Conservation (phyloP, 2,888 invertebrate species). For the Coenonympha arcania region DNA sequence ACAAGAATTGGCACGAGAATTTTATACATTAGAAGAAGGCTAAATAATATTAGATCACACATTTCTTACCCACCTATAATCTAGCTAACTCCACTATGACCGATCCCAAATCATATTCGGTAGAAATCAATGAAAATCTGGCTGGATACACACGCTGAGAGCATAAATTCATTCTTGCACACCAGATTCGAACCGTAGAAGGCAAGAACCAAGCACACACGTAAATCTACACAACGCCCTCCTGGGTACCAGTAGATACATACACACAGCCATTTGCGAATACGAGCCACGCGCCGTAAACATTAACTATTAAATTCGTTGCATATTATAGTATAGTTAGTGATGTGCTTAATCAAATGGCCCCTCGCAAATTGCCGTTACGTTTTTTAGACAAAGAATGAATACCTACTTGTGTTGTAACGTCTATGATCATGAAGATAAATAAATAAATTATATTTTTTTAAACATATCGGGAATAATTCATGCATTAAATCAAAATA, state of each 20-base stretch:
- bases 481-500: too few species aligned
- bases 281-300: constrained; percentile 57
- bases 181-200: constrained; percentile 47
- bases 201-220: constrained; percentile 53
- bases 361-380: background rate
- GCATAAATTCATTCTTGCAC: constrained; percentile 39
- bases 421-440: too few species aligned
- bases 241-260: constrained; percentile 58
- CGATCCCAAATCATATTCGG: too few species aligned
- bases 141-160: background rate
- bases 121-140: background rate
- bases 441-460: too few species aligned
- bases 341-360: constrained; percentile 2
- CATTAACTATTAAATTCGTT: constrained; percentile 75
- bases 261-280: constrained; percentile 65
- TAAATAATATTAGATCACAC: too few species aligned
- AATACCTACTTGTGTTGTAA: too few species aligned
- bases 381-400: too few species aligned
- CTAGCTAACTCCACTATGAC: too few species aligned
- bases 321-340: constrained; percentile 64
- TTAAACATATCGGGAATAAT: too few species aligned
- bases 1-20: too few species aligned
- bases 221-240: constrained; percentile 59
- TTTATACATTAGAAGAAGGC: too few species aligned
- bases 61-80: too few species aligned